Base-by-base conservation (phyloP, 2,797 vertebrate genomes). In the Syngnathus acus region DNA sequence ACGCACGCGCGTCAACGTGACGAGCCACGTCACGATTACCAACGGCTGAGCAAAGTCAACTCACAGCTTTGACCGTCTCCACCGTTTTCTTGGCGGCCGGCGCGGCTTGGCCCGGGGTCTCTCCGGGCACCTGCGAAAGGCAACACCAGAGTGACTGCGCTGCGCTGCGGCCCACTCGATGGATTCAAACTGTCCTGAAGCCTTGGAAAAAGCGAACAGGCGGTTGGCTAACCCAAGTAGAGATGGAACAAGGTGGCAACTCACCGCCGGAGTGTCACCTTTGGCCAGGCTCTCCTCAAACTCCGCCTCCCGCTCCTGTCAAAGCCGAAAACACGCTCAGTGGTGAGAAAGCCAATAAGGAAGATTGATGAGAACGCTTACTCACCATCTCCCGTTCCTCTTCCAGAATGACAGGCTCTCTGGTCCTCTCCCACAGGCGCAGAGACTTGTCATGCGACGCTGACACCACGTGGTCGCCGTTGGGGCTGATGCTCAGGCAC, bases 61-160 rank as follows among this genome's bases (percentile, higher is more conserved):
- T 93, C 86, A 99, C 97, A 65, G 94, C 95, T 93, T 98, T 98
- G 74, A 99, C 89, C 0, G 95, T 98, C 89, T 99, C 96, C 0
- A 96, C 85, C 0, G 94, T 97, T 82, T 98, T 99, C 91, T 90
- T 99, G 26, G 89, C 94, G 1, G 97, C 93, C 39, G 95, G 93
- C 6, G 93, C 95, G 0, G 79, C 91, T 68, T 97, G 94, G 65
- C 94, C 94, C 79, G 90, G 87, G 0, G 84, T 91, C 84, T 99
- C 97, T 71, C 97, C 97, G 17, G 97, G 92, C 61, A 99, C 94
- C 97, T 99, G 79, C 0, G 66, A 32, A 32, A 32, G 4, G 32
- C 32, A 32, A 32, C 32, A 32, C 3, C 32, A 32, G 32, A 32
- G 32, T 32, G 10, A 50, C 39, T 21, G 45, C 32, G 32, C 39